Evolutionary conservation across 2,888 invertebrate species (phyloP).

Genomic region (Apodemia hepburni): DNA sequence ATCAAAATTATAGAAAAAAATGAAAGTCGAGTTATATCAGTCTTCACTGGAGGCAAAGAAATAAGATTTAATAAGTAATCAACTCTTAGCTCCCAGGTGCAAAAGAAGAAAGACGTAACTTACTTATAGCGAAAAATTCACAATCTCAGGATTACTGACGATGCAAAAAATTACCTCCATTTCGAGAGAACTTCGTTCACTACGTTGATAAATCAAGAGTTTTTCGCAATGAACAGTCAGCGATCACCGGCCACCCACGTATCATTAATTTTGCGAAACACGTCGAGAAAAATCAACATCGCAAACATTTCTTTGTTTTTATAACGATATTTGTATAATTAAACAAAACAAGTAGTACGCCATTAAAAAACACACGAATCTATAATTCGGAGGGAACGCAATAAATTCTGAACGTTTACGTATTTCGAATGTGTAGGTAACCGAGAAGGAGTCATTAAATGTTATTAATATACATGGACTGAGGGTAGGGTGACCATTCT

Average conservation of each 20-base stretch:
- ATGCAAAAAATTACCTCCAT: no score
- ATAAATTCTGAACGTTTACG: conserved; percentile 40
- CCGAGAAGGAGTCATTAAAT: conserved; percentile 46
- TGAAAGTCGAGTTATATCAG: no score
- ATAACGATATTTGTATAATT: conserved; percentile 15
- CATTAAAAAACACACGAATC: conserved; percentile 27
- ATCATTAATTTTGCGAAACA: conserved; percentile 5
- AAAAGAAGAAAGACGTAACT: no score
- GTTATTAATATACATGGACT: conserved; percentile 45
- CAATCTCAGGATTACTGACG: no score
- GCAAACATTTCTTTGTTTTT: conserved; percentile 31
- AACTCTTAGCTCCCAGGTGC: no score
- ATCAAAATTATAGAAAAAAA: no score
- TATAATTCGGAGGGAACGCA: conserved; percentile 28
- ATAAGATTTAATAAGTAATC: no score
- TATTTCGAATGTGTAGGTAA: conserved; percentile 39
- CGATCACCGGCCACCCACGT: conserved; percentile 1
- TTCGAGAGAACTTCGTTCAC: no score
- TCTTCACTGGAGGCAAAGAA: no score
- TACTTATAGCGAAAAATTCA: no score
- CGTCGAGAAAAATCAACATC: conserved; percentile 36
- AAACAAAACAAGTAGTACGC: conserved; percentile 31
- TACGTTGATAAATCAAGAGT: no score
- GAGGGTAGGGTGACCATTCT: conserved; percentile 25
- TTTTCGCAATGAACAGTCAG: no score